Percentiles rank a stretch among this genome's conserved stretches.
phyloP scores from a whole-genome alignment of 2,888 invertebrate species.

The Drosophila tripunctata region DNA sequence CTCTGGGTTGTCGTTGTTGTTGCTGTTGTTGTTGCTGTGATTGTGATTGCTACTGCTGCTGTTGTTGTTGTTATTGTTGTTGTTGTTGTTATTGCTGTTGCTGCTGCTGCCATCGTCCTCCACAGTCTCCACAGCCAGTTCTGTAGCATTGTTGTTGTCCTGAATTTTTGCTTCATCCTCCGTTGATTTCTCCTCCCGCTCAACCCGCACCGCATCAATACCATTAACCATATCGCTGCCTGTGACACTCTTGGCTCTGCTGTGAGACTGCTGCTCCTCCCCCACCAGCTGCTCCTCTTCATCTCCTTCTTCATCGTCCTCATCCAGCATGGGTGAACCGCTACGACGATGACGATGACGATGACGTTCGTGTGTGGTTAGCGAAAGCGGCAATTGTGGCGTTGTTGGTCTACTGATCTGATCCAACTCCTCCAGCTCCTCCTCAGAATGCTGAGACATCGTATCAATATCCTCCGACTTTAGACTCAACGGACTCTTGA shows the following conservation, averaged over 20 bases:
- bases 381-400: constrained; percentile 89
- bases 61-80: constrained; percentile 31
- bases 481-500: constrained; percentile 88
- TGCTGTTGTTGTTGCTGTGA: constrained; percentile 61
- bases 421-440: constrained; percentile 88
- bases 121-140: no score
- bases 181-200: constrained; percentile 49
- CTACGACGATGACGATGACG: no score
- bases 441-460: constrained; percentile 89
- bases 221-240: constrained; percentile 64
- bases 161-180: constrained; percentile 24
- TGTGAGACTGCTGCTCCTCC: constrained; percentile 32
- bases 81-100: constrained; percentile 30
- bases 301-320: constrained; percentile 75
- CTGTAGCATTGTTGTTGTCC: constrained; percentile 37
- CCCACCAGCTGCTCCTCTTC: no score
- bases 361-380: constrained; percentile 86
- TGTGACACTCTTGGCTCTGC: constrained; percentile 51
- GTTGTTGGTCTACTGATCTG: constrained; percentile 88
- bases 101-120: no score
- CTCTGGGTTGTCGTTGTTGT: constrained; percentile 51
- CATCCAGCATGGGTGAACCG: constrained; percentile 66
- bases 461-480: constrained; percentile 87
- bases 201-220: no score
- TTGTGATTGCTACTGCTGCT: constrained; percentile 32